Base-by-base conservation (phyloP, 37 sponge, comb jelly and placozoan species). In the Beroe ovata region DNA sequence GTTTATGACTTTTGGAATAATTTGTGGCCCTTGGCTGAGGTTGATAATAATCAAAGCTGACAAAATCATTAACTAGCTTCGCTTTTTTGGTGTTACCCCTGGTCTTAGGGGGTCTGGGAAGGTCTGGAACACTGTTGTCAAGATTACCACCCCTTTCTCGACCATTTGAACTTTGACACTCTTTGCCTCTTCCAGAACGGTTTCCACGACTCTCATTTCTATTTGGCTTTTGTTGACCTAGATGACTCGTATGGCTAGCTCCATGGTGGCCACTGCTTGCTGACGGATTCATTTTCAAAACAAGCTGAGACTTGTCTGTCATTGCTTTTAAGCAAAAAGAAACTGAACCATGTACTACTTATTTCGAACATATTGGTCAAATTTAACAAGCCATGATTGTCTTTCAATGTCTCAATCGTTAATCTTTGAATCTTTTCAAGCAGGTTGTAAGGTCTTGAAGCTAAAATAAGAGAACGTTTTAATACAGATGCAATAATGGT, bases 301-400 rank as follows among this genome's bases (percentile, higher is more conserved):
- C 69, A 66, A 66, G 69, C 34, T 66, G 69, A 29, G 38, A 42
- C 54, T 42, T 77, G 84, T 77, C 84, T 30, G 35, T 42, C 84
- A 77, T 77, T 77, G 84, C 84, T 77, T 77, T 6, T 23, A 41
- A 47, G 84, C 84, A 77, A 77, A 66, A 32, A 29, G 69, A 30
- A 66, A 66, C 30, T 66, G 33, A 66, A 66, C 69, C 69, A 66
- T 66, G 36, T 14, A 66, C 69, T 32, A 66, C 30, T 66, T 34
- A 18, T 19, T 34, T 34, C 30, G 18, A 66, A 32, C 69, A 66
- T 66, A 29, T 25, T 30, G 32, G 35, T 34, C 25, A 11, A 66
- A 66, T 40, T 77, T 77, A 77, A 77, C 84, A 77, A 42, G 84
- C 84, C 84, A 77, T 77, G 84, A 41, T 77, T 66, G 3, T 30